Evolutionary conservation across 2,888 invertebrate genomes (phyloP), one percentile per base, ranked within the genome.

Genomic region (Andrena marginata): DNA sequence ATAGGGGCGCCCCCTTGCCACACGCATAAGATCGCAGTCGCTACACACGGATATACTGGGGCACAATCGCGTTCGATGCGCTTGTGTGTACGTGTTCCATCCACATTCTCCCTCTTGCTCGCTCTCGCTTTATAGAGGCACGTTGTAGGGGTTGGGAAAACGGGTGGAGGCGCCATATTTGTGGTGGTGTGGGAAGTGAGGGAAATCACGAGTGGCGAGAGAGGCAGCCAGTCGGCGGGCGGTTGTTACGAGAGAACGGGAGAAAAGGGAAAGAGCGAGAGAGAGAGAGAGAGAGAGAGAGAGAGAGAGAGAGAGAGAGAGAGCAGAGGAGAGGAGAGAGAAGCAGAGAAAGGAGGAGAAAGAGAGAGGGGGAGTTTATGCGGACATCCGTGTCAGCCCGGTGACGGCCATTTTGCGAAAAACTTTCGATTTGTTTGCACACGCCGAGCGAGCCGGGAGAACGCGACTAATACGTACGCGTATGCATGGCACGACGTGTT

Each of bases 351-450:
- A 23, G 23, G 23, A 23, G 23, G 89, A 42, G 83, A 73, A 73
- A 65, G 68, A 81, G 86, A 80, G 67, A 78, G 83, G 85, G 88
- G 67, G 90, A 89, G 91, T 92, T 91, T 92, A 92, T 91, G 92
- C 92, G 92, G 92, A 93, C 93, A 93, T 93, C 92, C 92, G 92
- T 91, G 93, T 92, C 92, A 93, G 92, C 91, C 91, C 89, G 92
- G 91, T 93, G 93, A 93, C 93, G 94, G 94, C 94, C 94, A 94
- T 94, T 94, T 94, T 94, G 93, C 92, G 93, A 94, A 94, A 94
- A 94, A 93, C 92, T 93, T 92, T 93, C 92, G 92, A 93, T 92
- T 93, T 91, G 91, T 92, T 92, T 90, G 90, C 90, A 88, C 91
- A 88, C 89, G 89, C 82, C 83, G 88, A 87, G 78, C 87, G 85